Percentiles rank a stretch among this genome's conserved stretches.
Evolutionary conservation across 2,888 invertebrate species (phyloP).

Genomic region (Zele albiditarsus): DNA sequence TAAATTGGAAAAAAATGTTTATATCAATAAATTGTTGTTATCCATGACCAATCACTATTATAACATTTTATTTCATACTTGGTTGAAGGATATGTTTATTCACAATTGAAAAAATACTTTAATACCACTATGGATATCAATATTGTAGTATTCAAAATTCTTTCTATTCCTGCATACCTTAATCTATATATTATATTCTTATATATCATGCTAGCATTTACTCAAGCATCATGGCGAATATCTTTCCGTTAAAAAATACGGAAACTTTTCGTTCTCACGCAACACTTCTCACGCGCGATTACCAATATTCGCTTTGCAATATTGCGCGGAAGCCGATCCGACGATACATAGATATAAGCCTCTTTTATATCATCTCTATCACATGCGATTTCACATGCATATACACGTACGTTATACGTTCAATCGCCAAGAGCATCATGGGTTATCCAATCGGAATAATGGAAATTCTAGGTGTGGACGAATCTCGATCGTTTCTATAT

Average conservation of each 20-base stretch:
- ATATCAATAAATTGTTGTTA: too few relatives aligned
- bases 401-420: neutral
- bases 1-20: too few relatives aligned
- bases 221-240: neutral
- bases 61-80: too few relatives aligned
- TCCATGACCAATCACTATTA: too few relatives aligned
- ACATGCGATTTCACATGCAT: neutral
- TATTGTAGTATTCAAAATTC: too few relatives aligned
- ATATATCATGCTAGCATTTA: too few relatives aligned
- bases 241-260: neutral
- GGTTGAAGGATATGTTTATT: too few relatives aligned
- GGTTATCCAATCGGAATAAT: conserved; percentile 40
- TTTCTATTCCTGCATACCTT: too few relatives aligned
- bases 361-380: conserved; percentile 6
- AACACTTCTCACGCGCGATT: neutral
- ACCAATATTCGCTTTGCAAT: conserved; percentile 7
- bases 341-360: neutral
- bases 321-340: neutral
- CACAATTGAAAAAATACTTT: too few relatives aligned
- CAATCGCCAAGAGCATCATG: neutral
- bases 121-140: too few relatives aligned
- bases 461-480: conserved; percentile 20
- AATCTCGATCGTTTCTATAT: neutral
- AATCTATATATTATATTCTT: too few relatives aligned
- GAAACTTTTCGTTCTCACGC: conserved; percentile 26